Base-by-base conservation (phyloP, 2,113 vertebrate species). In the Potamarius usumacintae region DNA sequence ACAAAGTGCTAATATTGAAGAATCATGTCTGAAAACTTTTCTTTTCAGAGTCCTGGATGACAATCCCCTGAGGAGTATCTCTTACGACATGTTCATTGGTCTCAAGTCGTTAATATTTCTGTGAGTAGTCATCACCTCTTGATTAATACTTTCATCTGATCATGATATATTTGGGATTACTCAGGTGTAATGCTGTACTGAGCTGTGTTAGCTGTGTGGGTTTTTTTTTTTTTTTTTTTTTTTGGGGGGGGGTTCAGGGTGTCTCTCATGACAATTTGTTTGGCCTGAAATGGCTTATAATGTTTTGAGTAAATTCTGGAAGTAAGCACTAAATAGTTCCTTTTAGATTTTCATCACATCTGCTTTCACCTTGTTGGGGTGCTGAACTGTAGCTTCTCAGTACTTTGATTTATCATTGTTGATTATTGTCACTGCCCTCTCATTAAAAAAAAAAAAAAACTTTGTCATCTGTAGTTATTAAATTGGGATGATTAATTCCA, bases 41-140 rank as follows among this genome's bases (percentile, higher is more conserved):
- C 9, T 92, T 85, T 18, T 85, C 91, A 96, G 95, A 90, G 93
- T 97, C 88, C 93, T 96, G 92, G 96, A 96, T 91, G 93, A 97
- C 89, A 97, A 97, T 84, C 95, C 94, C 4, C 92, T 95, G 50
- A 93, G 85, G 87, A 94, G 53, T 83, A 90, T 96, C 90, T 95
- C 94, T 42, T 94, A 93, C 86, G 93, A 94, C 79, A 90, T 94
- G 2, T 96, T 97, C 93, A 90, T 90, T 27, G 95, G 95, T 1
- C 90, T 97, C 74, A 91, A 92, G 85, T 96, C 93, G 27, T 93
- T 95, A 58, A 92, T 89, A 83, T 96, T 95, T 90, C 90, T 95
- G 95, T 97, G 92, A 96, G 95, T 96, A 91, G 18, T 62, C 30
- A 48, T 53, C 5, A 12, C 0, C 15, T 82, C 10, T 27, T n/a